Conservation (phyloP, 2,888 invertebrate species). For the Yponomeuta malinellus region DNA sequence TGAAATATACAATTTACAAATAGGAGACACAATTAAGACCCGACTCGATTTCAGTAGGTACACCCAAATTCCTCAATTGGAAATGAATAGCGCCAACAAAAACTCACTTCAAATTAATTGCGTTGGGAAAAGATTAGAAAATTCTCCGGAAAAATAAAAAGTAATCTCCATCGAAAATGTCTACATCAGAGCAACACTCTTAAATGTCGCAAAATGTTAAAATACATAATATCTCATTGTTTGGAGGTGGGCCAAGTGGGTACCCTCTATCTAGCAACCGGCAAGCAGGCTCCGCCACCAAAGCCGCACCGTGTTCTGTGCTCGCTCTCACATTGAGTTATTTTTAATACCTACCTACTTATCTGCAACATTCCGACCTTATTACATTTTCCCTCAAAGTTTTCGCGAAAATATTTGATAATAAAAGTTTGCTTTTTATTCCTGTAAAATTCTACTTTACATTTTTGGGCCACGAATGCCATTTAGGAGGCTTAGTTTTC, state of each 20-base stretch:
- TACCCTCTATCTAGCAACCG: slow-evolving; percentile 6
- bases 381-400: slow-evolving; percentile 10
- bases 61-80: not conserved
- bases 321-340: slow-evolving; percentile 8
- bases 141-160: not conserved
- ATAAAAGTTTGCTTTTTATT: not conserved
- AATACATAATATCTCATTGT: slow-evolving; percentile 32
- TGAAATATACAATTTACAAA: not conserved
- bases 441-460: not conserved
- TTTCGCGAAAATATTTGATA: not conserved
- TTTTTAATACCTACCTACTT: slow-evolving; percentile 10
- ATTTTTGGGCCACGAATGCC: not conserved
- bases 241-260: slow-evolving; percentile 47
- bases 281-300: slow-evolving; percentile 2
- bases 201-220: not conserved
- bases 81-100: not conserved
- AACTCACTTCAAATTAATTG: not conserved
- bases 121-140: not conserved
- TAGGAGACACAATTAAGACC: not conserved
- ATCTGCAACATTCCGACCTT: slow-evolving; percentile 8
- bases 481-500: not conserved
- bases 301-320: not conserved
- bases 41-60: not conserved
- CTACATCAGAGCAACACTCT: not conserved
- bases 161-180: not conserved